phyloP scores from a whole-genome alignment of 2,113 vertebrate genomes.

The Myotis brandtii region DNA sequence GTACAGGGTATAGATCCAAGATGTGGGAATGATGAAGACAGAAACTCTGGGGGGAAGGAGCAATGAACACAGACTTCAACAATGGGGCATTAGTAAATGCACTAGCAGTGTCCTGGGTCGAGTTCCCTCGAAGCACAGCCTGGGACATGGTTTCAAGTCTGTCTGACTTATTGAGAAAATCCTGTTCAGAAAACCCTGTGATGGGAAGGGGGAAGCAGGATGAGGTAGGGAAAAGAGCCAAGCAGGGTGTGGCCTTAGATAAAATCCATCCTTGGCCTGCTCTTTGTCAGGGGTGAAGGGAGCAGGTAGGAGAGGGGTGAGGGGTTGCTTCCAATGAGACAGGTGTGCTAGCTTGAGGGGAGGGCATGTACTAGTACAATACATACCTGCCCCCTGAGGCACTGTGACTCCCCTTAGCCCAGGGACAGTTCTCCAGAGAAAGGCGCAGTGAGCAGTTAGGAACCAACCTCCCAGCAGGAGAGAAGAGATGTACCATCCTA shows the following conservation, averaged over 20 bases:
- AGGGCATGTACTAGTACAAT: too few species aligned
- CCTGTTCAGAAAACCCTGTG: background rate
- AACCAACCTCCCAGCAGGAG: background rate
- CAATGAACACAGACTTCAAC: background rate
- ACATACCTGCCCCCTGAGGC: accelerated
- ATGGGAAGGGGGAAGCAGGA: background rate
- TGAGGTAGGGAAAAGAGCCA: background rate
- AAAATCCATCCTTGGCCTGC: background rate
- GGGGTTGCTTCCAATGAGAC: background rate
- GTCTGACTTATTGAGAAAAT: background rate
- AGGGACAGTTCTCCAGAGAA: background rate
- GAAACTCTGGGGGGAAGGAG: background rate
- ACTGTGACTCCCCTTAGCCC: background rate
- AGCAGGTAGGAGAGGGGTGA: background rate
- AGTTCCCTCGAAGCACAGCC: background rate
- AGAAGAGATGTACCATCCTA: too few species aligned
- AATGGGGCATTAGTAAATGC: background rate
- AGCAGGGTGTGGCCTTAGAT: background rate
- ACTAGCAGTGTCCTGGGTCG: background rate
- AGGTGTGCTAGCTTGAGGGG: background rate
- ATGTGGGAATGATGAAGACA: background rate
- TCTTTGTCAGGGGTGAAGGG: background rate
- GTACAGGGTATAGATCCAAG: background rate
- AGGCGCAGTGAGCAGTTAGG: background rate
- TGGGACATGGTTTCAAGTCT: background rate